Base-by-base conservation (phyloP, 2,888 invertebrate species). In the Pollenia amentaria region DNA sequence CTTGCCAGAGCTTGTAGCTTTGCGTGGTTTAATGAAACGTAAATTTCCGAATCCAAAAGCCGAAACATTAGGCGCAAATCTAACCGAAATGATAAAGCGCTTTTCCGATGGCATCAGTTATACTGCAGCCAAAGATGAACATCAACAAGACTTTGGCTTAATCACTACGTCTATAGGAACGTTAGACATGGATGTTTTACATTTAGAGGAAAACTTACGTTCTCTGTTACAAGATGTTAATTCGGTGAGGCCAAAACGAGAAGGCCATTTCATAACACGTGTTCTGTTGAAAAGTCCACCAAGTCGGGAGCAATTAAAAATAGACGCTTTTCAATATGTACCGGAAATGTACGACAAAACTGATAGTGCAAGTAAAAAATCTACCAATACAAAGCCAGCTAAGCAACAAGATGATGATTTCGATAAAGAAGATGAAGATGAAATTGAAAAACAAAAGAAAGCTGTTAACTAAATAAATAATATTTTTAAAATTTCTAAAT, bases 11-110 rank as follows among this genome's bases (percentile, higher is more conserved):
- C 91, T 98, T 51, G 95, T 97, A 1, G 94, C 95, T 0, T 94
- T 98, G 80, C 94, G 97, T 87, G 98, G 97, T 2, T 91, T 98
- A 62, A 94, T 98, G 94, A 97, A 96, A 90, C 95, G 94, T 86
- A 95, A 95, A 89, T 97, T 97, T 92, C 98, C 98, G 0, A 96
- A 94, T 89, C 93, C 95, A 0, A 94, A 94, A 90, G 88, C 90
- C 53, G 97, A 97, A 53, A 97, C 96, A 1, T 91, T 98, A 21
- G 95, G 96, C 77, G 88, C 94, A 0, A 95, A 98, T 92, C 92
- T 98, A 0, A 92, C 91, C 0, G 93, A 92, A 3, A 93, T 96
- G 90, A 95, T 97, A 14, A 92, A 93, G 62, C 96, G 95, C 90
- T 96, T 96, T 89, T 93, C 95, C 0, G 94, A 95, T 75, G 97